Evolutionary conservation across 2,888 invertebrate genomes (phyloP).

Genomic region (Ptilodon capucinus): DNA sequence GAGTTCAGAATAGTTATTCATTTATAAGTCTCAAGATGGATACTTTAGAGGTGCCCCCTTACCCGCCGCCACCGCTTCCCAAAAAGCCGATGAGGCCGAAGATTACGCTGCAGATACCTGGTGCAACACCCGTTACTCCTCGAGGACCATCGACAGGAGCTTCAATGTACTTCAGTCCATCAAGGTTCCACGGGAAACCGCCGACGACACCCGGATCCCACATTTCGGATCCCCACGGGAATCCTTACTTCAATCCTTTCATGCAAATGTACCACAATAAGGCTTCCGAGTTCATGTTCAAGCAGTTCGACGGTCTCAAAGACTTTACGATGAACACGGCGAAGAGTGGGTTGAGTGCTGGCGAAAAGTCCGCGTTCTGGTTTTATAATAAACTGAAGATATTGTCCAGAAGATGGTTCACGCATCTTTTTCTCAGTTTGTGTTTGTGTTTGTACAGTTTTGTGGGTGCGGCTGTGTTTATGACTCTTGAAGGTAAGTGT

Average conservation of each 20-base stretch:
- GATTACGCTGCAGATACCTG: slow-evolving; percentile 78
- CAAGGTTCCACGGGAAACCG: slow-evolving; percentile 53
- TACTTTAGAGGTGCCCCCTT: slow-evolving; percentile 55
- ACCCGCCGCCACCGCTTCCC: slow-evolving; percentile 67
- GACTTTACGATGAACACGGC: slow-evolving; percentile 88
- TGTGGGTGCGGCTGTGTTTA: slow-evolving; percentile 91
- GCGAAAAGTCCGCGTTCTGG: slow-evolving; percentile 92
- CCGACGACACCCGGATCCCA: slow-evolving; percentile 62
- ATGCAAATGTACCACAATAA: slow-evolving; percentile 83
- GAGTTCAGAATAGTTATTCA: slow-evolving; percentile 14
- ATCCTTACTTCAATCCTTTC: slow-evolving; percentile 69
- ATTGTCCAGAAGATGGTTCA: slow-evolving; percentile 93
- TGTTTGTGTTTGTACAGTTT: slow-evolving; percentile 90
- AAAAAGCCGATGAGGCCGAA: slow-evolving; percentile 64
- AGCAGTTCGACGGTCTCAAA: slow-evolving; percentile 90
- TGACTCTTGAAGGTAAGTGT: slow-evolving; percentile 90
- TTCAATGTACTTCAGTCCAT: slow-evolving; percentile 47
- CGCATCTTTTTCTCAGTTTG: slow-evolving; percentile 91
- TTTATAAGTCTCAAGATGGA: slow-evolving; percentile 40
- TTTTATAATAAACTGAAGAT: slow-evolving; percentile 89
- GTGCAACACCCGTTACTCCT: slow-evolving; percentile 43
- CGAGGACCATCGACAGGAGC: slow-evolving; percentile 47
- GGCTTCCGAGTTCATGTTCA: slow-evolving; percentile 90
- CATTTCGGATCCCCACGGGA: slow-evolving; percentile 59
- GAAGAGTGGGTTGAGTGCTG: slow-evolving; percentile 91